phyloP scores from a whole-genome alignment of 2,113 vertebrate species.

The Stictonetta naevosa region DNA sequence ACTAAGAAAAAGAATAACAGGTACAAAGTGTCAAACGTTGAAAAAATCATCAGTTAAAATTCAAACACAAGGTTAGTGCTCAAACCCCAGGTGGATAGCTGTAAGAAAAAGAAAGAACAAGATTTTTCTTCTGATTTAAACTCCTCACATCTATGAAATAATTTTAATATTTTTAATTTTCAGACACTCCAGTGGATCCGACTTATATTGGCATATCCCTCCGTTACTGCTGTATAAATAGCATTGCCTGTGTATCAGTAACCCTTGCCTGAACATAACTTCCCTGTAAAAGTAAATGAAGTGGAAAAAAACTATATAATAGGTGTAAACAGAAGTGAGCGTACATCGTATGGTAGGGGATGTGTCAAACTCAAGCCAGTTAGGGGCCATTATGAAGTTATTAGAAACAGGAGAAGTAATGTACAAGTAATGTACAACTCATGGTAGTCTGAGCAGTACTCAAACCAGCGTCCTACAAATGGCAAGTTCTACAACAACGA shows the following conservation, averaged over 20 bases:
- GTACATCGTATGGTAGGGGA: neutral
- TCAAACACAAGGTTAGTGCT: neutral
- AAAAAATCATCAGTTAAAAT: neutral
- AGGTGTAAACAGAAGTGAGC: neutral
- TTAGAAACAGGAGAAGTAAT: neutral
- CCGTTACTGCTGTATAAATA: neutral
- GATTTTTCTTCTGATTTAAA: neutral
- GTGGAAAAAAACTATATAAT: neutral
- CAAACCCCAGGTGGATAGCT: neutral
- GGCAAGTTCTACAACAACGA: neutral
- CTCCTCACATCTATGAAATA: neutral
- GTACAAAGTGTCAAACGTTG: neutral
- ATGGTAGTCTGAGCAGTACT: neutral
- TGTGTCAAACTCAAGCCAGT: neutral
- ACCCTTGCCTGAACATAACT: neutral
- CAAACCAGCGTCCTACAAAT: neutral
- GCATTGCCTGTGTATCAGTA: neutral
- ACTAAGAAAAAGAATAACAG: neutral
- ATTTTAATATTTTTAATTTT: neutral
- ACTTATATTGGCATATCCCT: neutral
- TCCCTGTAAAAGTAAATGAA: neutral
- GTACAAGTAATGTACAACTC: accelerated
- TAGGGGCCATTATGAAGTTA: neutral
- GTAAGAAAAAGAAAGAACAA: neutral
- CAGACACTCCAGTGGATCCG: neutral